Base-by-base conservation (phyloP, 2,113 vertebrate species). In the Callospermophilus lateralis region DNA sequence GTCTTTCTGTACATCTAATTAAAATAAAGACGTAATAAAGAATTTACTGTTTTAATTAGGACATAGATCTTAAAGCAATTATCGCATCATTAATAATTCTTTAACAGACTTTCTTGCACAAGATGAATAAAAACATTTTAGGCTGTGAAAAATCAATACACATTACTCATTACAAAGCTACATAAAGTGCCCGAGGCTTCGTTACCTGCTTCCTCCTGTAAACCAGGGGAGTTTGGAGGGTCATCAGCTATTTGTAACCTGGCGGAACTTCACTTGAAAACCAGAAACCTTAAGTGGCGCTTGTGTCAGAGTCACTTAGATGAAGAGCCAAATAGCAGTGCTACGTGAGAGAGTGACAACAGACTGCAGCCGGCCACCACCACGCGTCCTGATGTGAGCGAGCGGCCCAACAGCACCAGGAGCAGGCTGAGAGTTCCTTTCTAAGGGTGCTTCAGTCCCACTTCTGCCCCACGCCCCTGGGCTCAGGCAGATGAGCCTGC, bases 1-100 rank as follows among this genome's bases (percentile, higher is more conserved):
- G 98, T 98, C 97, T 98, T 98, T 98, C 98, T 98, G 96, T 97
- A 98, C 83, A 97, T 96, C 98, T 98, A 99, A 98, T 99, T 99
- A 99, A 99, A 99, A 98, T 98, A 98, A 98, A 98, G 98, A 98
- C 85, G 96, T 96, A 98, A 98, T 98, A 98, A 98, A 98, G 97
- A 99, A 98, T 98, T 98, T 98, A 98, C 98, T 93, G 95, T 98
- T 98, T 99, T 98, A 99, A 99, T 99, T 99, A 98, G 97, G 95
- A 86, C 95, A 98, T 98, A 98, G 98, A 98, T 99, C 98, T 98
- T 98, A 98, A 98, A 98, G 98, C 98, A 98, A 99, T 98, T 99
- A 98, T 97, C 80, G 16, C 48, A 92, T 98, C 98, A 98, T 98
- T 98, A 98, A 98, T 99, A 99, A 99, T 98, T 98, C 96, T 97